Evolutionary conservation across 1,140 invertebrate genomes (phyloP).

Genomic region (Ptiloglossa arizonensis): DNA sequence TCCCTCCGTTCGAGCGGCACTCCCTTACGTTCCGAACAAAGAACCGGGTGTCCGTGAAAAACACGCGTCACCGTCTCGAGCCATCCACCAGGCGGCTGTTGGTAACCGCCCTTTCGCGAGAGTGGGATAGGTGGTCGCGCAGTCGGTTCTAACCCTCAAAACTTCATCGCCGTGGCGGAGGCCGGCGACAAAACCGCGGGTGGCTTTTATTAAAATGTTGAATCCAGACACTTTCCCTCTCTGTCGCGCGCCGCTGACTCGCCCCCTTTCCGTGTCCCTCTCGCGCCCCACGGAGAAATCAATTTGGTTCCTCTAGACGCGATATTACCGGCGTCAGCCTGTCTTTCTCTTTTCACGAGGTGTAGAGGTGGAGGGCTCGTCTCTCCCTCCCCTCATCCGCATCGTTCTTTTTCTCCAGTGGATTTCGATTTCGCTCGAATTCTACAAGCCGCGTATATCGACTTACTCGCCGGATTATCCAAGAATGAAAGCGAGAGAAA

Average conservation of each 20-base stretch:
- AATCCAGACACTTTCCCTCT: slow-evolving; percentile 52
- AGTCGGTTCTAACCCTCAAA: slow-evolving; percentile 29
- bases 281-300: slow-evolving; percentile 56
- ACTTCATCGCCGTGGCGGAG: slow-evolving; percentile 43
- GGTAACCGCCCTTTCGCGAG: slow-evolving; percentile 5
- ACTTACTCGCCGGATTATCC: slow-evolving; percentile 56
- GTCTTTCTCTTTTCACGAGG: background rate
- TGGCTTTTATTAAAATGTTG: slow-evolving; percentile 75
- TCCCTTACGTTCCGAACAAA: background rate
- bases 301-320: slow-evolving; percentile 59
- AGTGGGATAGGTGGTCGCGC: slow-evolving; percentile 3
- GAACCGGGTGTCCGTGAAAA: background rate
- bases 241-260: background rate
- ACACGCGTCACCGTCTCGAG: background rate
- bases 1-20: too few species aligned
- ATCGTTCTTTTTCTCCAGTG: background rate
- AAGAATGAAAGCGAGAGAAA: slow-evolving; percentile 24
- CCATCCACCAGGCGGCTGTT: background rate
- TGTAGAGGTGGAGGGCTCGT: too few species aligned
- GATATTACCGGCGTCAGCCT: slow-evolving; percentile 51
- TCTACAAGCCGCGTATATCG: slow-evolving; percentile 46
- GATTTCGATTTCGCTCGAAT: slow-evolving; percentile 59
- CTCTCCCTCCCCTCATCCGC: too few species aligned
- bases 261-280: background rate
- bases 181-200: slow-evolving; percentile 71